Conservation (phyloP, 64 coral and sea anemone genomes). For the Cladopsammia gracilis region DNA sequence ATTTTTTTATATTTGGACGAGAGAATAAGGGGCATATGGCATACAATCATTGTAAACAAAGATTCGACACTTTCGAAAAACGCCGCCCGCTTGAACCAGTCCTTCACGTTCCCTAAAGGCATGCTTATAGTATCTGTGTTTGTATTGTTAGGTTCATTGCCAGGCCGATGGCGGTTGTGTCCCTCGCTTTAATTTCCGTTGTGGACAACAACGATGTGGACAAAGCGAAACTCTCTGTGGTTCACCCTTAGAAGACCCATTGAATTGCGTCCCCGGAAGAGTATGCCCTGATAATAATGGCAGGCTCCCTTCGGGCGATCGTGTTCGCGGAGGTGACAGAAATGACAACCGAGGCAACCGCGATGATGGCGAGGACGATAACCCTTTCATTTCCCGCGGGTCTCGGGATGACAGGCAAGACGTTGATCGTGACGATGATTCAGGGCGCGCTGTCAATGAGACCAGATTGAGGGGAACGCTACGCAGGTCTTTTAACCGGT, state of each 20-base stretch:
- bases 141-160: neutral
- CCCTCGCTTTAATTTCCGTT: neutral
- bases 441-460: neutral
- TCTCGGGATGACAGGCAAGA: neutral
- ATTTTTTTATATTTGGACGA: too few species aligned
- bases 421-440: neutral
- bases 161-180: neutral
- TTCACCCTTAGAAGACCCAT: neutral
- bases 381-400: neutral
- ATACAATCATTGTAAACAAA: too few species aligned
- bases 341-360: neutral
- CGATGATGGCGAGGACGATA: neutral
- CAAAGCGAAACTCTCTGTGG: conserved; percentile 5
- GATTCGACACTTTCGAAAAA: too few species aligned
- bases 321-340: neutral
- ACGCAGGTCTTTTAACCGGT: neutral
- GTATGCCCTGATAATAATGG: neutral
- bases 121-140: neutral
- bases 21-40: too few species aligned
- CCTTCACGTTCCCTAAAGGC: too few species aligned
- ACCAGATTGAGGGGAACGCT: neutral
- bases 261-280: neutral
- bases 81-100: too few species aligned
- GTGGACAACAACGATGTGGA: neutral
- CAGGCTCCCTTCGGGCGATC: neutral